Conservation (phyloP, 2,888 invertebrate species). For the Yponomeuta evonymella region DNA sequence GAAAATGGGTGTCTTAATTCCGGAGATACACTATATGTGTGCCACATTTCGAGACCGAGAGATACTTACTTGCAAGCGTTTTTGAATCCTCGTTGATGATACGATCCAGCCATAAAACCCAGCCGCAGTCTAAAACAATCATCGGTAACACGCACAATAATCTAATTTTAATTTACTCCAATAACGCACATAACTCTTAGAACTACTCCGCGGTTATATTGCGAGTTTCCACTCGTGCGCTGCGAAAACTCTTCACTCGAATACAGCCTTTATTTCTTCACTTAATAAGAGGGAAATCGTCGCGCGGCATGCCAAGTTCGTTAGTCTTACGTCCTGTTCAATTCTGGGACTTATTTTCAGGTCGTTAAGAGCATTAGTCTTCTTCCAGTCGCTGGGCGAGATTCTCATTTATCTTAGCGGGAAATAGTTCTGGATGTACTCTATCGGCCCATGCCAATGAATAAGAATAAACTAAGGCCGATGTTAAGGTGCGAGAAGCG, state of each 20-base stretch:
- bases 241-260: background rate
- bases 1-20: too few relatives aligned
- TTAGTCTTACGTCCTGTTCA: background rate
- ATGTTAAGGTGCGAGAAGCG: slow-evolving; percentile 12
- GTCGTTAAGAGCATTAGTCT: background rate
- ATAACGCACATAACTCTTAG: background rate
- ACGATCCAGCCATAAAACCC: background rate
- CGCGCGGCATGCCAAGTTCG: background rate
- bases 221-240: background rate
- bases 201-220: background rate
- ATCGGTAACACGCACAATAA: background rate
- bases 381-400: slow-evolving; percentile 20
- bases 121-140: background rate
- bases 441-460: slow-evolving; percentile 26
- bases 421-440: slow-evolving; percentile 31
- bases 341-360: background rate
- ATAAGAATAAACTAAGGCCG: slow-evolving; percentile 22
- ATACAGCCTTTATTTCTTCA: background rate
- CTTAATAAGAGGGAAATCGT: background rate
- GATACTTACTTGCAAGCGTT: too few relatives aligned
- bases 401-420: slow-evolving; percentile 29
- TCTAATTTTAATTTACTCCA: background rate
- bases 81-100: background rate
- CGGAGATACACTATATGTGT: too few relatives aligned
- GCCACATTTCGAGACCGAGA: too few relatives aligned